phyloP scores from a whole-genome alignment of 2,113 vertebrate species.

The Phalacrocorax carbo region DNA sequence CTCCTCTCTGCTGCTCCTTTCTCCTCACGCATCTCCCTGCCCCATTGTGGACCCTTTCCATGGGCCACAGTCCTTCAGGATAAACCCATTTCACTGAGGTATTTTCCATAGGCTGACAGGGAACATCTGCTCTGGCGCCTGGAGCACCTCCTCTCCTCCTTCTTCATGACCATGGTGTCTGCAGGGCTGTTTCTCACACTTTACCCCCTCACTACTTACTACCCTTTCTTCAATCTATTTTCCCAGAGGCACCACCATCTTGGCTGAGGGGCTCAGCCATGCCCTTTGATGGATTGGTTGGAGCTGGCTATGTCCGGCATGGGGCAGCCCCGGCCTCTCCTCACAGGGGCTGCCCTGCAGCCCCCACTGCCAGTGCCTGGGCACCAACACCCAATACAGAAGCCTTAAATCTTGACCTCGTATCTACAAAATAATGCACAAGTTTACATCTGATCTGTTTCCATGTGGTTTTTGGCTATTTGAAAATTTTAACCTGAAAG shows the following conservation, averaged over 20 bases:
- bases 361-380: background rate
- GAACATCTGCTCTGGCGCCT: background rate
- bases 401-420: background rate
- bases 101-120: accelerated
- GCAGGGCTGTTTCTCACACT: background rate
- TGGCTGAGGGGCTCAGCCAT: background rate
- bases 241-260: accelerated
- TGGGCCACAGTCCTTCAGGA: accelerated
- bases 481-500: background rate
- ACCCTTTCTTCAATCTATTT: background rate
- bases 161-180: background rate
- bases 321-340: background rate
- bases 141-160: background rate
- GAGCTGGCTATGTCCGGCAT: accelerated
- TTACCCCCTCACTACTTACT: background rate
- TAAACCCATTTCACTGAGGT: background rate
- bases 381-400: background rate
- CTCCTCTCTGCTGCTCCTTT: background rate
- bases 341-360: background rate
- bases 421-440: background rate
- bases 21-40: background rate
- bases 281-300: accelerated
- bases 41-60: background rate
- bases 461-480: background rate
- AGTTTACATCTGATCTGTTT: background rate